phyloP scores from a whole-genome alignment of 2,113 vertebrate species.

The Hydrochoerus hydrochaeris region DNA sequence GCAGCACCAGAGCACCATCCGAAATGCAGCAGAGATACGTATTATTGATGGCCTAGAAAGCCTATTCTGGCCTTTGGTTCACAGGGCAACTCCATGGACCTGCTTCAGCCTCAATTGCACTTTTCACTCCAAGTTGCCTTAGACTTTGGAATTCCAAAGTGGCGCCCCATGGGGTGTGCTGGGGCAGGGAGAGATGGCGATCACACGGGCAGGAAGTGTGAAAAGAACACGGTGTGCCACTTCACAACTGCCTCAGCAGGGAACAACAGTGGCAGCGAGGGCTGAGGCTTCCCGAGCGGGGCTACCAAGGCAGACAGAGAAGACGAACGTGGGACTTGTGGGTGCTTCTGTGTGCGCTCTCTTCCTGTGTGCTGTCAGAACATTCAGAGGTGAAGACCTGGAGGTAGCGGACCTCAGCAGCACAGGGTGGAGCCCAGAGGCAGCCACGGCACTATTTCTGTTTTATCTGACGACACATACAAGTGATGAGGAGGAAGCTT shows the following conservation, averaged over 20 bases:
- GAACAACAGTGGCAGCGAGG: neutral
- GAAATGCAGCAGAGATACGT: neutral
- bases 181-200: neutral
- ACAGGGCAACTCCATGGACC: neutral
- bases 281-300: neutral
- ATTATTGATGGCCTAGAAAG: neutral
- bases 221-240: neutral
- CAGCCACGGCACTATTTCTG: neutral
- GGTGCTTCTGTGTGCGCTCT: neutral
- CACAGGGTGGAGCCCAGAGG: neutral
- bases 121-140: neutral
- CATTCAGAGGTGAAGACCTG: neutral
- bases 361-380: neutral
- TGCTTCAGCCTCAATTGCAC: neutral
- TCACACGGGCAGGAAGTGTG: neutral
- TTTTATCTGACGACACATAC: neutral
- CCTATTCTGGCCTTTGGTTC: neutral
- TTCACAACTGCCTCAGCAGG: neutral
- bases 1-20: neutral
- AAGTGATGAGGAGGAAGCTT: neutral
- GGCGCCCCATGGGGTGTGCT: neutral
- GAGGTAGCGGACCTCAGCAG: neutral
- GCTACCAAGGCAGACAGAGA: neutral
- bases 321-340: neutral
- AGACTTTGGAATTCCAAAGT: neutral